Percentiles rank a stretch among this genome's conserved stretches.
These are phyloP conservation scores for Channa maculata DNA, from an alignment of 2,113 vertebrate species.

Conservation along the genomic window DNA sequence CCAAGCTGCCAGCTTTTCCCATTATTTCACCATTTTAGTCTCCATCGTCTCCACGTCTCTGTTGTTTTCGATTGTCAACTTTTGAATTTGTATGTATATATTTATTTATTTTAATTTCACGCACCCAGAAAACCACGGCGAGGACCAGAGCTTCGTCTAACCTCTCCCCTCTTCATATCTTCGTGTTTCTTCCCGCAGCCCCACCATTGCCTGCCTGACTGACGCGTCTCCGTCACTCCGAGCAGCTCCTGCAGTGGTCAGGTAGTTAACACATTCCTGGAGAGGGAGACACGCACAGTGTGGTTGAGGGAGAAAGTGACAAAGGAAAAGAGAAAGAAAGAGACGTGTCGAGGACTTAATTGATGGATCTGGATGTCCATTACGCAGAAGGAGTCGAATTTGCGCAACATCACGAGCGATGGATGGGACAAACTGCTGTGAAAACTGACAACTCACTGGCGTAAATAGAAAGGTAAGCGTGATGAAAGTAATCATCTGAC, in stretches of 20 bases:
- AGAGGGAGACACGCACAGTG: slow-evolving; percentile 8
- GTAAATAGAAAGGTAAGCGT: slow-evolving; percentile 46
- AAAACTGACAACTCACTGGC: neutral
- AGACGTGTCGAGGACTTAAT: slow-evolving; percentile 36
- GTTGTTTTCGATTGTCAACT: too few species aligned
- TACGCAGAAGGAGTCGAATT: slow-evolving; percentile 38
- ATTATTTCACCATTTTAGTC: neutral
- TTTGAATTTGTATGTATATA: too few species aligned
- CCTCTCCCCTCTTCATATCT: neutral
- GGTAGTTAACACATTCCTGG: slow-evolving; percentile 48
- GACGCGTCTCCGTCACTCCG: slow-evolving; percentile 22
- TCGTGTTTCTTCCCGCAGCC: neutral
- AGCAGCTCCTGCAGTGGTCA: slow-evolving; percentile 11
- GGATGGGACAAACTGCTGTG: slow-evolving; percentile 35
- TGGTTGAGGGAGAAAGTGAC: neutral
- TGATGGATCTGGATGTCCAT: slow-evolving; percentile 45
- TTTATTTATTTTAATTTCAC: too few species aligned
- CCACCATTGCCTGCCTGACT: neutral
- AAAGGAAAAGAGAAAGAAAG: neutral
- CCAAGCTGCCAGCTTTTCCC: neutral
- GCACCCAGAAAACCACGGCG: too few species aligned
- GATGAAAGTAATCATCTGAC: neutral
- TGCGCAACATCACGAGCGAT: slow-evolving; percentile 20
- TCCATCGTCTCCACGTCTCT: too few species aligned
- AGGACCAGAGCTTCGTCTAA: neutral